A percentile compares a stretch with the other conserved stretches of the same genome.
phyloP scores from a whole-genome alignment of 2,113 vertebrate genomes.

The Channa maculata region DNA sequence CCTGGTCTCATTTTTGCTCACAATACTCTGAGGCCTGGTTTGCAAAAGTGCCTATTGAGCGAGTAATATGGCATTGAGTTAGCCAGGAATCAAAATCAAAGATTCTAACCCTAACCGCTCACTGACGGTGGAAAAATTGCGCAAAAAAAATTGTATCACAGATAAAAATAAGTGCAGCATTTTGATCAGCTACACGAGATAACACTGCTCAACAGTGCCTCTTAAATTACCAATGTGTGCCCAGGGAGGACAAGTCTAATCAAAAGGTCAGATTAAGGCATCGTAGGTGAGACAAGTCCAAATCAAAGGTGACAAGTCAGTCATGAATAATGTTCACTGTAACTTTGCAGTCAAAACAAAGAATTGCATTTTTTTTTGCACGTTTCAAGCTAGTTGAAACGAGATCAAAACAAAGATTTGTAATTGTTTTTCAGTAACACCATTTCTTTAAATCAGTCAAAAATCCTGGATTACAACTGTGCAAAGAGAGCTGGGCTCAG shows the following conservation, averaged over 20 bases:
- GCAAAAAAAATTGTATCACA: conserved; percentile 42
- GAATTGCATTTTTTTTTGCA: no score
- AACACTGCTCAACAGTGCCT: conserved; percentile 28
- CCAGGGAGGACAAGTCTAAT: not conserved
- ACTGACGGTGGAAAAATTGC: conserved; percentile 48
- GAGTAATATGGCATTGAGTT: conserved; percentile 43
- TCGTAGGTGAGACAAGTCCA: no score
- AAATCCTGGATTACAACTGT: no score
- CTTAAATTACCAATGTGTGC: conserved; percentile 7
- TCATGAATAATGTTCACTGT: no score
- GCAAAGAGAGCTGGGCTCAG: no score
- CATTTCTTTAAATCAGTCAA: no score
- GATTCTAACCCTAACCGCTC: conserved; percentile 44
- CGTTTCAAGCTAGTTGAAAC: no score
- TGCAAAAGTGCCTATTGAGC: conserved; percentile 36
- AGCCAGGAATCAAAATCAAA: conserved; percentile 54
- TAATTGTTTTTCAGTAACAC: no score
- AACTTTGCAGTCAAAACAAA: no score
- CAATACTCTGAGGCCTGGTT: conserved; percentile 9
- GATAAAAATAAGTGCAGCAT: conserved; percentile 54
- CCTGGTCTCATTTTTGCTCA: conserved; percentile 23
- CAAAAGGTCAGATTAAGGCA: no score
- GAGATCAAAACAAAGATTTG: no score
- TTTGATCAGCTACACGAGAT: conserved; percentile 68
- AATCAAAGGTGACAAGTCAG: no score